Conservation (phyloP, 1,140 invertebrate genomes). For the Triops cancriformis region DNA sequence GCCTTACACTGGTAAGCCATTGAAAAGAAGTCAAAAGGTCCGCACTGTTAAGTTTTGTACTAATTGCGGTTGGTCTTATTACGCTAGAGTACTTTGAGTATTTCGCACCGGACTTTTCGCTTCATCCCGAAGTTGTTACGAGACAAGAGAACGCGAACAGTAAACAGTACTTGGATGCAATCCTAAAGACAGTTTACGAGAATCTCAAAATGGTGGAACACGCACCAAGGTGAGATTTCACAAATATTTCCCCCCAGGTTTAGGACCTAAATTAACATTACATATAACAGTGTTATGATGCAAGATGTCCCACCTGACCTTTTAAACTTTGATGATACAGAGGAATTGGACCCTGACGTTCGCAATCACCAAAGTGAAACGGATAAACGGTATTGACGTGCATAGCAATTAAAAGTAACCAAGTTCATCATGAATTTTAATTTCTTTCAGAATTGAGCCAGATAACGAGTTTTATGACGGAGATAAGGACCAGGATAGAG, state of each 20-base stretch:
- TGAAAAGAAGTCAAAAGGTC: neutral
- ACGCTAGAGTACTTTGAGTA: conserved; percentile 79
- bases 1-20: conserved; percentile 58
- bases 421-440: conserved; percentile 13
- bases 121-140: conserved; percentile 79
- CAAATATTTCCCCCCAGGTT: neutral
- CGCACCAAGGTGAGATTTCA: conserved; percentile 52
- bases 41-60: neutral
- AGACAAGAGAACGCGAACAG: conserved; percentile 85
- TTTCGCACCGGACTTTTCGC: conserved; percentile 87
- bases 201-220: conserved; percentile 83
- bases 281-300: conserved; percentile 67
- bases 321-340: conserved; percentile 42
- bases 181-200: conserved; percentile 73
- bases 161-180: conserved; percentile 81
- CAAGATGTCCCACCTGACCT: conserved; percentile 72
- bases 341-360: conserved; percentile 64
- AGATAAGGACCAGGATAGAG: conserved; percentile 53
- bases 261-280: neutral
- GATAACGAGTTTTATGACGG: conserved; percentile 90
- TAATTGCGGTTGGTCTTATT: conserved; percentile 20
- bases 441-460: conserved; percentile 57
- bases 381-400: conserved; percentile 49
- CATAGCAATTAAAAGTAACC: neutral
- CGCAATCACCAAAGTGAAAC: conserved; percentile 67